phyloP scores from a whole-genome alignment of 2,113 vertebrate genomes.

The Oryzias curvinotus region DNA sequence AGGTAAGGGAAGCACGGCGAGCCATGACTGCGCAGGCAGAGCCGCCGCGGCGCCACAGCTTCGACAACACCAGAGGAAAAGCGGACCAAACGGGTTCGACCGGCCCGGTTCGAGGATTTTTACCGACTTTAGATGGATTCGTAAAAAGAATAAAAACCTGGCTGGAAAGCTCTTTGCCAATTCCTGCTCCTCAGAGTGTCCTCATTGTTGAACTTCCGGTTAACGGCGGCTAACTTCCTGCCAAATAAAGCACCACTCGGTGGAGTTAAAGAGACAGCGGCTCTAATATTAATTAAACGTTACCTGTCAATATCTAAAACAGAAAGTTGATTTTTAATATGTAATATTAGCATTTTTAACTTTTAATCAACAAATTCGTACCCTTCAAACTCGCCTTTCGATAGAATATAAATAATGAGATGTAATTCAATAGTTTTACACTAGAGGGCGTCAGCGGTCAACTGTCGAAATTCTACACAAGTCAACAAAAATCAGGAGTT shows the following conservation, averaged over 20 bases:
- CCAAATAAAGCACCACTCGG: constrained; percentile 45
- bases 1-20: constrained; percentile 37
- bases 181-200: constrained; percentile 50
- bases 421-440: not conserved
- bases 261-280: constrained; percentile 52
- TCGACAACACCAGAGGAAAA: no score
- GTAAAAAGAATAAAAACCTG: not conserved
- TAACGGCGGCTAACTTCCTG: constrained; percentile 61
- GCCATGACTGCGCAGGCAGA: constrained; percentile 24
- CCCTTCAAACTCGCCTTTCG: no score
- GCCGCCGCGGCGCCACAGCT: not conserved
- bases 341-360: no score
- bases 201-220: constrained; percentile 54
- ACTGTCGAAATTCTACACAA: not conserved
- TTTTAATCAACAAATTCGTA: no score
- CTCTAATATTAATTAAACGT: no score
- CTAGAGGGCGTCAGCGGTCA: constrained; percentile 20
- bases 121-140: constrained; percentile 39
- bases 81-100: no score
- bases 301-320: no score
- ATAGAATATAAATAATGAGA: no score
- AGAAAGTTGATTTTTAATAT: no score
- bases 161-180: constrained; percentile 29
- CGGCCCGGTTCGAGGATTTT: not conserved
- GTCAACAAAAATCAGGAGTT: not conserved